Conservation (phyloP, 2,888 invertebrate genomes). For the Leptinotarsa peninsularis region DNA sequence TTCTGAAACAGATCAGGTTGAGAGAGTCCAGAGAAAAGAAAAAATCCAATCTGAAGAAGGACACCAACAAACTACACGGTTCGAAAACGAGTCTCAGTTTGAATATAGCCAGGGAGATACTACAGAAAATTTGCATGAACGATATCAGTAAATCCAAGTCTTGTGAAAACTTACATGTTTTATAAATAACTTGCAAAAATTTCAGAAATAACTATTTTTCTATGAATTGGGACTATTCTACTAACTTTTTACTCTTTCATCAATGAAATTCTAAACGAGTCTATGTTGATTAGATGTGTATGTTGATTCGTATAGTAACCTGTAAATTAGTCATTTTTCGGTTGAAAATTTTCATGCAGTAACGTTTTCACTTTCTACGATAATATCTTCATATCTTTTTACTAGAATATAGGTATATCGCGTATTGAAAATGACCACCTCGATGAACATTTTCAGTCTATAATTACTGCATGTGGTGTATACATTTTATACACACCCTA, state of each 20-base stretch:
- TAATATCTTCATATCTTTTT: too few species aligned
- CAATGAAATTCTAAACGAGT: constrained; percentile 25
- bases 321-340: too few species aligned
- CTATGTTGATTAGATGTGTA: constrained; percentile 28
- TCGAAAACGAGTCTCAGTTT: constrained; percentile 85
- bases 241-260: constrained; percentile 24
- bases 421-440: too few species aligned
- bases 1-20: constrained; percentile 88
- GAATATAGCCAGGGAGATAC: constrained; percentile 83
- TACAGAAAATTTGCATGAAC: constrained; percentile 87
- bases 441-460: too few species aligned
- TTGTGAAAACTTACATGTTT: constrained; percentile 87
- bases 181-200: constrained; percentile 66
- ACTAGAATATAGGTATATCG: too few species aligned
- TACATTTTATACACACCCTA: too few species aligned
- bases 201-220: constrained; percentile 38
- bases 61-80: constrained; percentile 74
- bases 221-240: constrained; percentile 34
- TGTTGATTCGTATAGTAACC: background rate
- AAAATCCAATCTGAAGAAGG: constrained; percentile 56
- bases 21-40: constrained; percentile 80
- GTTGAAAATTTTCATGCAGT: too few species aligned
- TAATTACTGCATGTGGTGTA: too few species aligned
- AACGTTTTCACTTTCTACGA: too few species aligned
- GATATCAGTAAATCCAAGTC: constrained; percentile 88